A percentile compares a stretch with the other conserved stretches of the same genome.
Evolutionary conservation across 2,797 vertebrate species (phyloP).

Genomic region (Antennarius maculatus): DNA sequence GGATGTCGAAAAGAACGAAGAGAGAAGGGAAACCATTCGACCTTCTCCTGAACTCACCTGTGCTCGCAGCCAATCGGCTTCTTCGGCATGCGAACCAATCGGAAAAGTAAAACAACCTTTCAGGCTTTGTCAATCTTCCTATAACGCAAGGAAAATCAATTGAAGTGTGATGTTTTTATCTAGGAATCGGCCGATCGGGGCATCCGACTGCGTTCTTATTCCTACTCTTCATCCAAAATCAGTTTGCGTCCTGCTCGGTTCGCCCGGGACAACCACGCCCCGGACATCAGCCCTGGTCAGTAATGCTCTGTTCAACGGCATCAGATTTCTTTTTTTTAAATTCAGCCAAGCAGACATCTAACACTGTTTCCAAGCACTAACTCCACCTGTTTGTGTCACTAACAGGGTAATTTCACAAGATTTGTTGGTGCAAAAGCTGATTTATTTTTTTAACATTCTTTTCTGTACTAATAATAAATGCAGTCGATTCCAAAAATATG

Average conservation of each 20-base stretch:
- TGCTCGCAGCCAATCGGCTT: slow-evolving; percentile 81
- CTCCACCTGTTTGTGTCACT: slow-evolving; percentile 27
- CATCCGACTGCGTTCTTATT: slow-evolving; percentile 92
- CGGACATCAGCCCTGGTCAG: slow-evolving; percentile 75
- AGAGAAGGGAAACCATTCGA: slow-evolving; percentile 69
- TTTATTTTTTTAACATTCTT: neutral
- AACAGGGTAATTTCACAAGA: slow-evolving; percentile 6
- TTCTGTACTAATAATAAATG: slow-evolving; percentile 18
- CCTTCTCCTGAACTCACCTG: slow-evolving; percentile 71
- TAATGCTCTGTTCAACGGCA: slow-evolving; percentile 12
- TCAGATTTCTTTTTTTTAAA: neutral
- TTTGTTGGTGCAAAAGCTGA: slow-evolving; percentile 5
- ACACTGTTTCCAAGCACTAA: slow-evolving; percentile 24
- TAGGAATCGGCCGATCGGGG: slow-evolving; percentile 83
- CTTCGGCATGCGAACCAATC: slow-evolving; percentile 72
- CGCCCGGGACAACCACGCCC: slow-evolving; percentile 70
- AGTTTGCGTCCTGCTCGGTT: slow-evolving; percentile 78
- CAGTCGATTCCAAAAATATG: slow-evolving; percentile 31
- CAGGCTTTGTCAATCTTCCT: neutral
- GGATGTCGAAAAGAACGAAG: slow-evolving; percentile 70
- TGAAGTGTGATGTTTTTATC: neutral
- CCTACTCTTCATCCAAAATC: slow-evolving; percentile 91
- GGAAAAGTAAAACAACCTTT: slow-evolving; percentile 77
- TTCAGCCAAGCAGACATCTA: slow-evolving; percentile 22
- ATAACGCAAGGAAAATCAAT: neutral